Evolutionary conservation across 35 echinoderm and acorn worm species (phyloP).

Genomic region (Acanthaster planci): DNA sequence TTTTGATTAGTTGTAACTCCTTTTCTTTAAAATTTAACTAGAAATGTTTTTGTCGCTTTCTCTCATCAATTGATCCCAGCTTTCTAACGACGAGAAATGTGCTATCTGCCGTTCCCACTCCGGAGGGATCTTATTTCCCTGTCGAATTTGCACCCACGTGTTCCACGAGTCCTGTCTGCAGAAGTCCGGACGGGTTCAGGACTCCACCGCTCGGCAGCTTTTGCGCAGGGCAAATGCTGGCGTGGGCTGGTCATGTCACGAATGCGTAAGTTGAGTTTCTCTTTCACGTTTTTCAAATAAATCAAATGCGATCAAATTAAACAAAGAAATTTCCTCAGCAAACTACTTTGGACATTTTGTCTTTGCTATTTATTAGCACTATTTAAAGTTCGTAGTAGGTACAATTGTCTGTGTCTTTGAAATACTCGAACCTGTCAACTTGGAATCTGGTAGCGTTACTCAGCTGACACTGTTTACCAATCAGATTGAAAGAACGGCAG

Average conservation of each 20-base stretch:
- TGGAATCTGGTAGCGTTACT: background rate
- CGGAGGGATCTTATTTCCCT: constrained; percentile 48
- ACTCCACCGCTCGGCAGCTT: constrained; percentile 32
- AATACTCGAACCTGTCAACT: background rate
- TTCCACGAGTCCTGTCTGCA: constrained; percentile 73
- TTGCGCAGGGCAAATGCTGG: constrained; percentile 61
- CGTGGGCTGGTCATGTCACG: constrained; percentile 87
- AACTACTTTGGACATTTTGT: no score
- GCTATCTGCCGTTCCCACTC: constrained; percentile 60
- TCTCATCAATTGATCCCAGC: background rate
- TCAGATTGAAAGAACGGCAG: constrained; percentile 8
- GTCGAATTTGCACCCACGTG: constrained; percentile 70
- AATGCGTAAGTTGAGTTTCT: constrained; percentile 74
- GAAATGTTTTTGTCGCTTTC: background rate
- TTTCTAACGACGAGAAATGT: constrained; percentile 52
- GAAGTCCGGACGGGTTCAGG: constrained; percentile 62
- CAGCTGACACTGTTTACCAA: background rate
- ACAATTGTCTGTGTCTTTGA: background rate
- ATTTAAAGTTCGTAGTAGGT: constrained; percentile 8
- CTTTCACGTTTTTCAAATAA: no score
- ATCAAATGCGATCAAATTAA: no score
- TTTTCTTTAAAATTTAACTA: no score
- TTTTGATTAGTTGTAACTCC: no score
- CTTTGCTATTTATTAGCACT: no score
- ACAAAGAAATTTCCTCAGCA: no score